Evolutionary conservation across 2,888 invertebrate genomes (phyloP), one percentile per base, ranked within the genome.

Genomic region (Bruchidius siliquastri): DNA sequence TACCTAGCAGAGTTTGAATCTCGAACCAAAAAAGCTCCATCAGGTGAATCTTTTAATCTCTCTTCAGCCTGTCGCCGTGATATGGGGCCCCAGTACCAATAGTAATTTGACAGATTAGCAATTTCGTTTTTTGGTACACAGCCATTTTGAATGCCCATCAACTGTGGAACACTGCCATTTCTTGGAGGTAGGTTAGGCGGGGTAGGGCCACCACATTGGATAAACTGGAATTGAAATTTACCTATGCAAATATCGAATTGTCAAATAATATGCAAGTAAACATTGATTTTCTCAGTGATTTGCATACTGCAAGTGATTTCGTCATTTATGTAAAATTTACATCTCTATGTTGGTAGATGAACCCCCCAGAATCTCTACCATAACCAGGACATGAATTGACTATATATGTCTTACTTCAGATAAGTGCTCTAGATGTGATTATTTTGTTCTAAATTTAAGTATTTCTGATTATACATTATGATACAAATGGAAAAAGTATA

Each of bases 1-100:
- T 76, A 81, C 80, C 89, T 88, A 79, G 90, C 90, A 73, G 93
- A 92, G 21, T 93, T 92, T 2, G 93, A 93, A 84, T 94, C 94
- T n/a, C 94, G 88, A 4, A 95, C 92, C 75, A 94, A 86, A 86
- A 94, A 94, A 20, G 93, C 90, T 66, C 94, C 94, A 80, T 94
- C 93, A 8, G 92, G 91, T 82, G 91, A 91, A 76, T 90, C 90
- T 71, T 88, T 86, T 32, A 94, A 86, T 82, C 91, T 91, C 73
- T 90, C 88, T 83, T 94, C 93, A 0, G 94, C 93, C 83, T 93
- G 92, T 67, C 89, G 88, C 77, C 92, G 89, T 0, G 92, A 90
- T 78, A 94, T 90, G 72, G 93, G 92, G 20, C 94, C 95, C 94
- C 94, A 95, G 84, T 95, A 95, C 94, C 94, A 94, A 68, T 91